Evolutionary conservation across 2,113 vertebrate species (phyloP), one percentile per base, ranked within the genome.

Genomic region (Tapirus terrestris): DNA sequence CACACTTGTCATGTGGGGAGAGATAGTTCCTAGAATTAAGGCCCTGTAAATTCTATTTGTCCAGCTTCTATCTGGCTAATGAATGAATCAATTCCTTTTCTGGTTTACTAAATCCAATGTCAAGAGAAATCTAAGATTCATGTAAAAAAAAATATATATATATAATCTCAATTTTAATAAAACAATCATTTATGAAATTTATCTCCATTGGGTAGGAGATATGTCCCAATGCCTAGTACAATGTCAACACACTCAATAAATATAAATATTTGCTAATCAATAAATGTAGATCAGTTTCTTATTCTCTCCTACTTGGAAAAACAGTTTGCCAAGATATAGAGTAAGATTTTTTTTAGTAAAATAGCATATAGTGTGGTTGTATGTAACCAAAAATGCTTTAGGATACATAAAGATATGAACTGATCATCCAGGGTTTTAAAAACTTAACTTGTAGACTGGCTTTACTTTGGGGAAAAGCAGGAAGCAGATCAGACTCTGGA

Each of bases 281-380:
- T 73, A 95, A 68, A 84, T 53, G 4, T n/a, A 87, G 5, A 68
- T 58, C 45, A 53, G 16, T 36, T 80, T 84, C 65, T 36, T 86
- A 45, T 65, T 84, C 63, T 91, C 84, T 96, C 39, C 60, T 82
- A 79, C n/a, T 76, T 86, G 68, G 33, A 72, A 89, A 48, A 31
- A 65, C n/a, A 53, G 14, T 20, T 93, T 89, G 31, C 16, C 6
- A 67, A 75, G 29, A 80, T 11, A 92, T 2, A 56, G 5, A 96
- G 10, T 39, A 80, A 53, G 3, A 1, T 80, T 94, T 96, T n/a
- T 68, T 70, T 56, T 81, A 79, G 27, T 73, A 90, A 96, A 87
- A 83, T 25, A 89, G 8, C 21, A 58, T 18, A 31, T 0, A 58
- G 14, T 51, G 3, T 75, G 8, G 10, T 36, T 68, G 33, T 67